Evolutionary conservation across 1,140 invertebrate species (phyloP).

Genomic region (Hypsibius dujardini): DNA sequence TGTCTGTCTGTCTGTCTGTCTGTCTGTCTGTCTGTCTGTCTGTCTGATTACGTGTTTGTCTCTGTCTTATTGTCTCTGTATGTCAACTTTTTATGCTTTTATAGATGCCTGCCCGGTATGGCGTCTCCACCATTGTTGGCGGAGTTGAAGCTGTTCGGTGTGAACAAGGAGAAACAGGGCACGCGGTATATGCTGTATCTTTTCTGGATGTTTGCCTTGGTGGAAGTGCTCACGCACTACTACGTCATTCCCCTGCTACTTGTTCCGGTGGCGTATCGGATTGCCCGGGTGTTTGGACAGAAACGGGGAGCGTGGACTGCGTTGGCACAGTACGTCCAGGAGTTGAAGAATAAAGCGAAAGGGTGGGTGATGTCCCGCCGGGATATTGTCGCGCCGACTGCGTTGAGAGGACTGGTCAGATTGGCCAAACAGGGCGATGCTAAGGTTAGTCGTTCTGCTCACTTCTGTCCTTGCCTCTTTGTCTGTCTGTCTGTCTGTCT

Average conservation of each 20-base stretch:
- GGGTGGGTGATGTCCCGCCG: background rate
- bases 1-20: no score
- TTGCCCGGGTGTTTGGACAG: slow-evolving; percentile 1
- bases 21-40: no score
- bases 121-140: background rate
- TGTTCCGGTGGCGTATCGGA: background rate
- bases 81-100: no score
- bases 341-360: background rate
- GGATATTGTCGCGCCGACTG: slow-evolving; percentile 7
- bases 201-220: slow-evolving; percentile 15
- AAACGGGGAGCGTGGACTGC: slow-evolving; percentile 7
- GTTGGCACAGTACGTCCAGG: background rate
- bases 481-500: background rate
- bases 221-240: slow-evolving; percentile 11
- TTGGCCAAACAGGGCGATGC: slow-evolving; percentile 8
- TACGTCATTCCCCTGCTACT: background rate
- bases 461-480: no score
- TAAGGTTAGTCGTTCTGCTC: background rate
- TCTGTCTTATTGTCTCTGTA: no score
- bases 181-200: slow-evolving; percentile 14
- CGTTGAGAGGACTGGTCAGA: background rate
- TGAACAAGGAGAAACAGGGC: background rate
- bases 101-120: no score
- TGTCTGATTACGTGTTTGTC: no score
- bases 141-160: background rate